A percentile compares a stretch with the other conserved stretches of the same genome.
Conservation (phyloP, 2,797 vertebrate species). For the Mormyrops boulengeri region DNA sequence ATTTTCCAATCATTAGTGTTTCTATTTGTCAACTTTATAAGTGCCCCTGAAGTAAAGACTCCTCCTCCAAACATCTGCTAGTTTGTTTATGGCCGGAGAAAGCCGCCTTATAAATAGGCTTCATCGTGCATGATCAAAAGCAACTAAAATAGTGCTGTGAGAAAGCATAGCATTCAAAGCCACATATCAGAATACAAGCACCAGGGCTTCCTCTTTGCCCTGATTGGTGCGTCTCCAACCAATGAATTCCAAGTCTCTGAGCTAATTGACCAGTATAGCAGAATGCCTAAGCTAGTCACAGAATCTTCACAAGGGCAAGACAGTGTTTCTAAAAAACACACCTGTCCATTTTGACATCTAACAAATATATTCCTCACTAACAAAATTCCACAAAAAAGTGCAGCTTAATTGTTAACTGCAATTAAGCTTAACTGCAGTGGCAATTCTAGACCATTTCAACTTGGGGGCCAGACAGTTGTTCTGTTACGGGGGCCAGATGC, state of each 20-base stretch:
- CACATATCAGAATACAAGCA: background rate
- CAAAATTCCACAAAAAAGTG: background rate
- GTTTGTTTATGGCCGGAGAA: background rate
- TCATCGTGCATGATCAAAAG: background rate
- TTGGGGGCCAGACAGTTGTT: background rate
- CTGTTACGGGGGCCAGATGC: background rate
- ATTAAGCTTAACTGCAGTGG: background rate
- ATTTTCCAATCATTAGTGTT: background rate
- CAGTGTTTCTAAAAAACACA: background rate
- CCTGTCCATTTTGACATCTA: background rate
- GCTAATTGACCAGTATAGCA: background rate
- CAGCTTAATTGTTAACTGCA: background rate
- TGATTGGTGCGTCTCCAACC: background rate
- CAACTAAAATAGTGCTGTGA: background rate
- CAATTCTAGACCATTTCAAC: background rate
- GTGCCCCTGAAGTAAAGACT: background rate
- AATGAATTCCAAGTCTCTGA: constrained; percentile 10
- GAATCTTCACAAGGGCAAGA: background rate
- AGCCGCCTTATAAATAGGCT: background rate
- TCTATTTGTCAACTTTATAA: background rate
- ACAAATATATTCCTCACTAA: background rate
- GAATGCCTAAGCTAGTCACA: background rate
- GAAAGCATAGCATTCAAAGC: background rate
- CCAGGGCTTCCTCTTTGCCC: background rate
- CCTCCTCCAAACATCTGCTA: background rate